These are phyloP conservation scores for Tyto alba DNA, from an alignment of 2,113 vertebrate species.

Conservation along the genomic window DNA sequence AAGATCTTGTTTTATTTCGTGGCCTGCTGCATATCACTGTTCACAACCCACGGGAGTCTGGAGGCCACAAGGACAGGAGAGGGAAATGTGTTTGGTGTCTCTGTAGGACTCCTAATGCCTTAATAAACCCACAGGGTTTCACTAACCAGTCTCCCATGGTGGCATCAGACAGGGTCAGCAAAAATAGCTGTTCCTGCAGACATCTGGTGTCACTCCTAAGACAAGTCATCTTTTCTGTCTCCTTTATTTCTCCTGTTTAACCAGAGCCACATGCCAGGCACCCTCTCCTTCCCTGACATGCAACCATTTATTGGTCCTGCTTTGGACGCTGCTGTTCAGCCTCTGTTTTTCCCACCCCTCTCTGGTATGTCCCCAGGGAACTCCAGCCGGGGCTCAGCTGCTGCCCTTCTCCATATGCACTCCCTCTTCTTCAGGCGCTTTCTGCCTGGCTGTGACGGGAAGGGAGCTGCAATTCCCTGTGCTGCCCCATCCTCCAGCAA, in stretches of 20 bases:
- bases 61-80: not conserved
- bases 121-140: not conserved
- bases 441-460: not conserved
- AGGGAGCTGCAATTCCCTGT: not conserved
- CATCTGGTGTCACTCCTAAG: not conserved
- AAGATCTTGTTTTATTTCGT: not conserved
- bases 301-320: not conserved
- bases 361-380: not conserved
- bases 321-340: not conserved
- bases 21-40: not conserved
- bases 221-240: not conserved
- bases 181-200: not conserved
- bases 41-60: not conserved
- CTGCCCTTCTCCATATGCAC: not conserved
- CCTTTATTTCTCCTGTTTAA: not conserved
- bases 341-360: not conserved
- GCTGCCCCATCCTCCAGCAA: not conserved
- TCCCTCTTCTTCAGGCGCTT: not conserved
- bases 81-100: not conserved
- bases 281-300: not conserved
- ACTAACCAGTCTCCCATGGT: not conserved
- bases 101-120: not conserved
- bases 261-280: not conserved
- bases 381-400: constrained; percentile 33
- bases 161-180: not conserved